Evolutionary conservation across 2,888 invertebrate genomes (phyloP).

Genomic region (Urechis unicinctus): DNA sequence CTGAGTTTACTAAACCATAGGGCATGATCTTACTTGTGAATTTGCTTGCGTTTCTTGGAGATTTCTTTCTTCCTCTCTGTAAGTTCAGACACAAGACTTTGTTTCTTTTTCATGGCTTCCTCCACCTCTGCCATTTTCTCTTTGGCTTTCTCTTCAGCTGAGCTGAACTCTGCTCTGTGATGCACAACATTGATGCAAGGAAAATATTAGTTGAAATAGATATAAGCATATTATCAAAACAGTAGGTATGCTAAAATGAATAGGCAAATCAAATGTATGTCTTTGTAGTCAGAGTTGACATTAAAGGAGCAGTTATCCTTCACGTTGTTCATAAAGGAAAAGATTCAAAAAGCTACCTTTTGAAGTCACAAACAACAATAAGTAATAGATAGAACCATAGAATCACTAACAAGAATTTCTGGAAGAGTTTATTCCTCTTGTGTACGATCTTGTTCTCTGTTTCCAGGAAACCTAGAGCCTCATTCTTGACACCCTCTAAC

Average conservation of each 20-base stretch:
- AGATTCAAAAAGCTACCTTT: no score
- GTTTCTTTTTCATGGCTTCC: no score
- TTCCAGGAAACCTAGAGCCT: slow-evolving; percentile 62
- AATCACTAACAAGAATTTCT: slow-evolving; percentile 52
- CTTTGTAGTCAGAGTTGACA: no score
- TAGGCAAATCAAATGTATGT: no score
- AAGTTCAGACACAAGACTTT: no score
- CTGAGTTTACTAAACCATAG: background rate
- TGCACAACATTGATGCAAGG: background rate
- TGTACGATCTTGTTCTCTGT: slow-evolving; percentile 70
- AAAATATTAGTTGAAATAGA: no score
- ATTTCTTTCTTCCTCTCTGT: slow-evolving; percentile 55
- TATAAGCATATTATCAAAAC: no score
- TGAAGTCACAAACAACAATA: no score
- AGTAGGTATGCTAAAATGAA: no score
- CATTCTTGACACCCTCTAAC: slow-evolving; percentile 51
- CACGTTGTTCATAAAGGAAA: no score
- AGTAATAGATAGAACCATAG: no score
- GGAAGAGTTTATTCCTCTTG: slow-evolving; percentile 66
- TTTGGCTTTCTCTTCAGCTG: slow-evolving; percentile 35
- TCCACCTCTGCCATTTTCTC: slow-evolving; percentile 59
- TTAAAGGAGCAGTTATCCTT: no score
- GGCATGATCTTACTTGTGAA: slow-evolving; percentile 41
- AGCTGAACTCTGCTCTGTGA: slow-evolving; percentile 6
- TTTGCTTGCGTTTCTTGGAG: slow-evolving; percentile 50